Evolutionary conservation across 2,113 vertebrate species (phyloP).

Genomic region (Labeo catla): DNA sequence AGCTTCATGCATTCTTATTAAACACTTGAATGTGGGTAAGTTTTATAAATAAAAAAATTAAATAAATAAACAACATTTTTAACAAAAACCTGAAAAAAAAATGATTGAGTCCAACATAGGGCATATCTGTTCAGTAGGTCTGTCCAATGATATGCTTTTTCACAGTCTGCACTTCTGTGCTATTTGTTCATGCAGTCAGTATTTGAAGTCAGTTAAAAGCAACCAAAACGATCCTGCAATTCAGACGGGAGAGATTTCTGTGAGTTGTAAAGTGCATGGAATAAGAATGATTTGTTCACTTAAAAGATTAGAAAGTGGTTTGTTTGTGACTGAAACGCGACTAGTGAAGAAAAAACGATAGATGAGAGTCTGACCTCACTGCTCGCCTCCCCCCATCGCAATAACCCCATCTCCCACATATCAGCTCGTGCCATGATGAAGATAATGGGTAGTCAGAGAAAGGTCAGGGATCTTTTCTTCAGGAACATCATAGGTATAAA

Average conservation of each 20-base stretch:
- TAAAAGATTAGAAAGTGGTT: background rate
- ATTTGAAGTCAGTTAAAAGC: background rate
- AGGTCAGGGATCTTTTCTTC: conserved; percentile 47
- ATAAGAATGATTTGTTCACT: conserved; percentile 1
- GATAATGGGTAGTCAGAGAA: conserved; percentile 58
- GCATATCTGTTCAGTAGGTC: background rate
- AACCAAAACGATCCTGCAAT: background rate
- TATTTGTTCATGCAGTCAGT: background rate
- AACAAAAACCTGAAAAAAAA: too few relatives aligned
- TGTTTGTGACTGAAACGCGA: background rate
- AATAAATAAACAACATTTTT: too few relatives aligned
- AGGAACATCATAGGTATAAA: conserved; percentile 44
- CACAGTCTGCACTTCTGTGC: background rate
- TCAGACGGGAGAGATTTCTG: background rate
- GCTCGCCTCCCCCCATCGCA: conserved; percentile 24
- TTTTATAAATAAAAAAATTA: too few relatives aligned
- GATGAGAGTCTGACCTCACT: conserved; percentile 52
- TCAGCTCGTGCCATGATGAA: conserved; percentile 40
- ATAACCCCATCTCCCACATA: conserved; percentile 18
- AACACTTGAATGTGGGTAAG: too few relatives aligned
- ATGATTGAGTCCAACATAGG: background rate
- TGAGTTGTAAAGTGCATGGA: background rate
- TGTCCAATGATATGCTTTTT: background rate
- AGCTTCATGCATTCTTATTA: too few relatives aligned
- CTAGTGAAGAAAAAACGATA: background rate